phyloP scores from a whole-genome alignment of 1,140 invertebrate genomes.

The Formica exsecta region DNA sequence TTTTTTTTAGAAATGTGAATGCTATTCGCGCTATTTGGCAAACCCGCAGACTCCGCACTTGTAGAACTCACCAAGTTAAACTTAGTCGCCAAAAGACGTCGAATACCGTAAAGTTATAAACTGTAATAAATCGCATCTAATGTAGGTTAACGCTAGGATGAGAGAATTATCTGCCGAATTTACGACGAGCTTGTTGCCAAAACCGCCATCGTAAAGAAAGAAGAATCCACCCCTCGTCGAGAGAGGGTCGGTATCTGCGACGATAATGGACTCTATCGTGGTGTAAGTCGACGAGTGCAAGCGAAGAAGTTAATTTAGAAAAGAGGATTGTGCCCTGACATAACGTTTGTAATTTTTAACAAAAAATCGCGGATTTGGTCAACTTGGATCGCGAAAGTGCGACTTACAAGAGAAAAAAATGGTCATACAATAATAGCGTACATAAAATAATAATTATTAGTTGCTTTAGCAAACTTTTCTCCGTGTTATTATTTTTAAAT shows the following conservation, averaged over 20 bases:
- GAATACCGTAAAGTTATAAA: constrained; percentile 67
- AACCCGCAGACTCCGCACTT: constrained; percentile 55
- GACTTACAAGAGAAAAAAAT: not conserved
- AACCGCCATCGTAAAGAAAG: constrained; percentile 70
- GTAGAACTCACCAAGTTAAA: constrained; percentile 35
- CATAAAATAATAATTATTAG: constrained; percentile 14
- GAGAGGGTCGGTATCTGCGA: constrained; percentile 49
- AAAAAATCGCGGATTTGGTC: constrained; percentile 34
- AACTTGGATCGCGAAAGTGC: not conserved
- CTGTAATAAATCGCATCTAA: constrained; percentile 73
- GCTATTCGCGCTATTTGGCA: constrained; percentile 53
- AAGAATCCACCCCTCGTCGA: constrained; percentile 12
- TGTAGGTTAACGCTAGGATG: constrained; percentile 70
- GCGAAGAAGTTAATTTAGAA: constrained; percentile 76
- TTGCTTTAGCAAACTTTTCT: not conserved
- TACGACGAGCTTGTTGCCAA: constrained; percentile 76
- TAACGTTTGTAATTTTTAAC: constrained; percentile 75
- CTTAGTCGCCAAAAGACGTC: constrained; percentile 43
- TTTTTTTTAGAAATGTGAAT: constrained; percentile 8
- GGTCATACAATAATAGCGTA: not conserved
- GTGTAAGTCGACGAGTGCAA: constrained; percentile 21
- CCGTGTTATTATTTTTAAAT: not conserved
- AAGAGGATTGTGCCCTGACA: constrained; percentile 72
- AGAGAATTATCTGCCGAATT: constrained; percentile 76
- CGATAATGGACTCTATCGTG: constrained; percentile 70